phyloP scores from a whole-genome alignment of 2,888 invertebrate species.

The Leptogaster cylindrica region DNA sequence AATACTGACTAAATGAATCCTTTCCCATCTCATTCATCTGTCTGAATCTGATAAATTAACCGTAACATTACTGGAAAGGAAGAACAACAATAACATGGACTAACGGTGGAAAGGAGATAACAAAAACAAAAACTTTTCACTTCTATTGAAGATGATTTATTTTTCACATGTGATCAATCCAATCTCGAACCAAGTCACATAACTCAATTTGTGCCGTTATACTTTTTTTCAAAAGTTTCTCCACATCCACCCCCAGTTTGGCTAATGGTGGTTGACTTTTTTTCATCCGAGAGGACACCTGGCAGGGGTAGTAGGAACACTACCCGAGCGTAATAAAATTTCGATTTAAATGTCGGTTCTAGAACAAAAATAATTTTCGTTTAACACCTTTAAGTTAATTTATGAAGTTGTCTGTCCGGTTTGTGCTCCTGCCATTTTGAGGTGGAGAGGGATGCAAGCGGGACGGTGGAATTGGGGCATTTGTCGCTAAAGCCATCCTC shows the following conservation, averaged over 20 bases:
- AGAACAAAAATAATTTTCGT: conserved; percentile 33
- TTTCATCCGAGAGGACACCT: neutral
- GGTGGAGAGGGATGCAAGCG: neutral
- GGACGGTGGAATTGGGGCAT: neutral
- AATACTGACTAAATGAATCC: no score
- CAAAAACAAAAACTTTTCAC: conserved; percentile 28
- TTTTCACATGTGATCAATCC: conserved; percentile 37
- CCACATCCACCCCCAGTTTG: neutral
- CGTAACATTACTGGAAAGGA: conserved; percentile 8
- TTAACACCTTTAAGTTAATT: conserved; percentile 35
- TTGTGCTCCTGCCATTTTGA: neutral
- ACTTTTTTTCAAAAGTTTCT: neutral
- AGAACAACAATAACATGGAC: neutral
- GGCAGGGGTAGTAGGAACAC: conserved; percentile 1
- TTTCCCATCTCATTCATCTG: conserved; percentile 19
- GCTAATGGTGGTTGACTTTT: neutral
- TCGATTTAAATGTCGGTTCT: conserved; percentile 25
- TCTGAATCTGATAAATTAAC: conserved; percentile 42
- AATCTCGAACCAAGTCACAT: conserved; percentile 22
- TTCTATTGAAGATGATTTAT: conserved; percentile 35
- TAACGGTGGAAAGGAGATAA: neutral
- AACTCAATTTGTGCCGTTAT: conserved; percentile 24
- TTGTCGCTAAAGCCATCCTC: neutral
- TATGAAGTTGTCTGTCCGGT: neutral
- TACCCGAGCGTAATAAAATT: conserved; percentile 16